Percentiles rank a stretch among this genome's conserved stretches.
Conservation (phyloP, 2,113 vertebrate species). For the Platysternon megacephalum region DNA sequence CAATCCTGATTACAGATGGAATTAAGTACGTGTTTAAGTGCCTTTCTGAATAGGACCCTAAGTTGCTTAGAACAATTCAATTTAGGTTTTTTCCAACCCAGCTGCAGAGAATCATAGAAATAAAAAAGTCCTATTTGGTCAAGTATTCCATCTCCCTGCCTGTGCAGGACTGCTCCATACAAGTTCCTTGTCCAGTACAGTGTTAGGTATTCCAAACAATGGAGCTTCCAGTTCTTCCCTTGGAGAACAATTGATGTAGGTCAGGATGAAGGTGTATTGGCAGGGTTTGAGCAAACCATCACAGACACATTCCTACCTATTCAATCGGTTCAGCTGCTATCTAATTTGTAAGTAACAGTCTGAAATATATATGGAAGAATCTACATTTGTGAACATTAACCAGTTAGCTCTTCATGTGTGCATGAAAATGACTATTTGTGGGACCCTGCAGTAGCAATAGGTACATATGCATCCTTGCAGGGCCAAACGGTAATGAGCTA, state of each 20-base stretch:
- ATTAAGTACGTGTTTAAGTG: neutral
- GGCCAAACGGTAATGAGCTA: neutral
- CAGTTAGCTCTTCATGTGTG: neutral
- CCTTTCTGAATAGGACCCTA: neutral
- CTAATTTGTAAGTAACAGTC: neutral
- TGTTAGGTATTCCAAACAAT: neutral
- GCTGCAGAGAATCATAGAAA: neutral
- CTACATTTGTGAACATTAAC: neutral
- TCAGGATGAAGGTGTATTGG: neutral
- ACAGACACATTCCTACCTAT: neutral
- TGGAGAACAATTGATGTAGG: neutral
- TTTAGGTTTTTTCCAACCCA: neutral
- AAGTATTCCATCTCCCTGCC: neutral
- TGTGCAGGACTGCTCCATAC: neutral
- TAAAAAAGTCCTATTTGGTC: neutral
- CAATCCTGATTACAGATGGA: neutral
- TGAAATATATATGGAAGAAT: neutral
- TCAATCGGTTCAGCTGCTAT: neutral
- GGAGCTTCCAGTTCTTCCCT: neutral
- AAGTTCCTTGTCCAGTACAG: neutral
- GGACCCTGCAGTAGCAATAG: neutral
- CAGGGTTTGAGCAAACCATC: neutral
- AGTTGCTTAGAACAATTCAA: neutral
- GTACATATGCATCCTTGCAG: neutral
- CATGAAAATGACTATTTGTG: constrained; percentile 29